Percentiles rank a stretch among this genome's conserved stretches.
Evolutionary conservation across 2,797 vertebrate species (phyloP).

Genomic region (Peromyscus eremicus): DNA sequence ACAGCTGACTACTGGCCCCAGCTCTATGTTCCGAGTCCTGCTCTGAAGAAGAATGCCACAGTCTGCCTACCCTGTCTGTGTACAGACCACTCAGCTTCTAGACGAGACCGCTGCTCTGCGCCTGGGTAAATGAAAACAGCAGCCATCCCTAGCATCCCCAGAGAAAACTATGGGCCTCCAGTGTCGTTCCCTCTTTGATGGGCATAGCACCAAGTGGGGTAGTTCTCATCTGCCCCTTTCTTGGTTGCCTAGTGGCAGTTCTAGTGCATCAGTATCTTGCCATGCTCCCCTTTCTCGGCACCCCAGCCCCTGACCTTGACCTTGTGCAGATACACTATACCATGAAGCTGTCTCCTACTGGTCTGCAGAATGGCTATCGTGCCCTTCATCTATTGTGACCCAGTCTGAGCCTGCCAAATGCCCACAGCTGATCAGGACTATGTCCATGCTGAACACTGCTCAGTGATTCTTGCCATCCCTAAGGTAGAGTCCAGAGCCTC

Average conservation of each 20-base stretch:
- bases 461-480: background rate
- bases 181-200: background rate
- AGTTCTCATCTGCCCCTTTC: background rate
- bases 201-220: background rate
- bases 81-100: background rate
- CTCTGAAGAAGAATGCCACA: background rate
- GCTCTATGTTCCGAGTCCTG: background rate
- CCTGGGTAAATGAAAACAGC: background rate
- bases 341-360: background rate
- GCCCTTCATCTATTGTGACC: background rate
- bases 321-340: background rate
- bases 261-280: background rate
- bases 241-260: background rate
- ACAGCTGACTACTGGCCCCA: background rate
- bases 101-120: background rate
- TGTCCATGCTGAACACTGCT: background rate
- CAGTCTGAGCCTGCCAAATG: background rate
- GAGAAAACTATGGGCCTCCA: background rate
- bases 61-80: fast-evolving
- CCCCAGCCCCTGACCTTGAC: background rate
- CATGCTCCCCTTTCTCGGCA: background rate
- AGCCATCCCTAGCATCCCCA: background rate
- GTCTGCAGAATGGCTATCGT: background rate
- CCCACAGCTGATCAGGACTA: background rate
- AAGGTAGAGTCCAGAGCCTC: background rate